phyloP scores from a whole-genome alignment of 2,113 vertebrate genomes.

The Seriola quinqueradiata region DNA sequence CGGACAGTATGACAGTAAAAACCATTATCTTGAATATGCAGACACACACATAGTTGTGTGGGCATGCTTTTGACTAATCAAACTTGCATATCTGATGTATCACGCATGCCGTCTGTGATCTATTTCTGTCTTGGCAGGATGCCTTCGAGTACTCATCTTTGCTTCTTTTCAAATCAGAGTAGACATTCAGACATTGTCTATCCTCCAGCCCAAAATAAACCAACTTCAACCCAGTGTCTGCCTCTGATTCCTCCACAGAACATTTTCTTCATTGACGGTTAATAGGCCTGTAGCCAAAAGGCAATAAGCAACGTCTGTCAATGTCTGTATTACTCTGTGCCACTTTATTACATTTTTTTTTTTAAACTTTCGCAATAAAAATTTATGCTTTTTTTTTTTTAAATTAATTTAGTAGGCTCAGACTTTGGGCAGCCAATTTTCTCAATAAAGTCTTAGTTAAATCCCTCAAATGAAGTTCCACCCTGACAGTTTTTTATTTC shows the following conservation, averaged over 20 bases:
- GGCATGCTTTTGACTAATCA: conserved; percentile 7
- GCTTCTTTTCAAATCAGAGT: conserved; percentile 36
- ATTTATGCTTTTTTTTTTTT: neutral
- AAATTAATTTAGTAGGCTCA: neutral
- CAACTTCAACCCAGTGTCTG: conserved; percentile 4
- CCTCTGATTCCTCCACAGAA: conserved; percentile 23
- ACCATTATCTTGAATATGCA: conserved; percentile 1
- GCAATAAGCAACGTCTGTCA: neutral
- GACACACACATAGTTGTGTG: neutral
- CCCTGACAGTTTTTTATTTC: neutral
- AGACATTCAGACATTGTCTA: conserved; percentile 15
- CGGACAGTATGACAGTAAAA: neutral
- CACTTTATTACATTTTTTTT: neutral
- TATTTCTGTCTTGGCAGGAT: conserved; percentile 19
- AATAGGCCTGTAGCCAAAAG: conserved; percentile 28
- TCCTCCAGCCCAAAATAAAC: conserved; percentile 43
- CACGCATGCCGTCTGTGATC: conserved; percentile 21
- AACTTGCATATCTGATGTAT: conserved; percentile 26
- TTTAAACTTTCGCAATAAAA: neutral
- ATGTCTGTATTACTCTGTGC: neutral
- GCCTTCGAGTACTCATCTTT: conserved; percentile 31
- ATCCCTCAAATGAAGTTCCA: neutral
- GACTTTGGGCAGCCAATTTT: neutral
- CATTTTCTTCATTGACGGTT: conserved; percentile 3
- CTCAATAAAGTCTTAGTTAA: neutral